phyloP scores from a whole-genome alignment of 2,888 invertebrate species.

The Pimpla rufipes region DNA sequence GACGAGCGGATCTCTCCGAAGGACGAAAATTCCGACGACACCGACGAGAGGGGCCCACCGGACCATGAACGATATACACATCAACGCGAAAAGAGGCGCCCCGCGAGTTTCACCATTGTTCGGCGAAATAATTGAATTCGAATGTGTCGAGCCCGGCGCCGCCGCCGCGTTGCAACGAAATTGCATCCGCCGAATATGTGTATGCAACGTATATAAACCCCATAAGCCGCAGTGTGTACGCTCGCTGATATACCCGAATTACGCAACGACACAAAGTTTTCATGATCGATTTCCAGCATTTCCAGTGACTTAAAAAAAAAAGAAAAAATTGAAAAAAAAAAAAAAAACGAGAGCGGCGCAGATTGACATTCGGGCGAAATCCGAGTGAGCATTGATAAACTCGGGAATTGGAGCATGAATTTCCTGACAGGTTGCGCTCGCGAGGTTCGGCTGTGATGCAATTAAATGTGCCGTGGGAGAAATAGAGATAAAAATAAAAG shows the following conservation, averaged over 20 bases:
- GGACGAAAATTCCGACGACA: conserved; percentile 62
- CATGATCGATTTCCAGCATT: conserved; percentile 22
- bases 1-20: conserved; percentile 60
- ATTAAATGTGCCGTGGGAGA: not conserved
- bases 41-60: conserved; percentile 27
- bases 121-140: conserved; percentile 63
- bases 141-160: conserved; percentile 8
- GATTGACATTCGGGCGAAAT: conserved; percentile 8
- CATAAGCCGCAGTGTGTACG: not conserved
- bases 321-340: too few species aligned
- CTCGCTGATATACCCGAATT: conserved; percentile 8
- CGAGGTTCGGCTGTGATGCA: not conserved
- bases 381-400: conserved; percentile 32
- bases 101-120: conserved; percentile 54
- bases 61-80: conserved; percentile 38
- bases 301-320: conserved; percentile 30
- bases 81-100: conserved; percentile 24
- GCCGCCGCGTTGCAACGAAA: conserved; percentile 17
- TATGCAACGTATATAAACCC: not conserved
- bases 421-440: conserved; percentile 4
- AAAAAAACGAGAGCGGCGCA: not conserved
- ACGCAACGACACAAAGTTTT: conserved; percentile 32
- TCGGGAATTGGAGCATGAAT: conserved; percentile 58
- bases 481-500: not conserved
- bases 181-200: not conserved